phyloP scores from a whole-genome alignment of 2,888 invertebrate species.

The Lamellibrachia columna region DNA sequence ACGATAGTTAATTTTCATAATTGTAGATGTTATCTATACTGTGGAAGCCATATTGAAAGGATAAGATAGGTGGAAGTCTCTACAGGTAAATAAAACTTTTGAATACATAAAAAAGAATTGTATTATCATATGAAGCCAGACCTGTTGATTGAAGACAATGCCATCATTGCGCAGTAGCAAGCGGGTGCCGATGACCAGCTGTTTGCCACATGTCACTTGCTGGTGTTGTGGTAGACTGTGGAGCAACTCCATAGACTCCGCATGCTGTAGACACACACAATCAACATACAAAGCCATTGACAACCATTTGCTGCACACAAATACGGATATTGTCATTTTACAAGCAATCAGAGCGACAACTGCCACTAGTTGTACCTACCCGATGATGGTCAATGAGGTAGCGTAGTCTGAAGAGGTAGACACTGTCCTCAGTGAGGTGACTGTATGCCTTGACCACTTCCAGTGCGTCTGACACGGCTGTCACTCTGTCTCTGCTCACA shows the following conservation, averaged over 20 bases:
- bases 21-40: no score
- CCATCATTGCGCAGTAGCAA: not conserved
- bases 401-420: conserved; percentile 48
- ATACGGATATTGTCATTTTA: not conserved
- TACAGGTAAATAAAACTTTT: no score
- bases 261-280: not conserved
- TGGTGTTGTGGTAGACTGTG: not conserved
- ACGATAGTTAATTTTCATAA: no score
- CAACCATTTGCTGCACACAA: no score
- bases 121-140: not conserved
- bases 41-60: no score
- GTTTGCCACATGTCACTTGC: not conserved
- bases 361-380: not conserved
- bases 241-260: not conserved
- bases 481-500: conserved; percentile 47
- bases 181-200: not conserved
- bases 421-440: conserved; percentile 38
- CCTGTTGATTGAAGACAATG: not conserved
- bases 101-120: no score
- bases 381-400: conserved; percentile 42
- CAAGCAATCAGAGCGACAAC: not conserved
- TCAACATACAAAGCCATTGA: no score
- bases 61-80: no score
- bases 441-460: conserved; percentile 46
- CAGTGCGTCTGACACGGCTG: conserved; percentile 53